These are phyloP conservation scores for Hydropotes inermis DNA, from an alignment of 2,113 vertebrate species.

Conservation along the genomic window DNA sequence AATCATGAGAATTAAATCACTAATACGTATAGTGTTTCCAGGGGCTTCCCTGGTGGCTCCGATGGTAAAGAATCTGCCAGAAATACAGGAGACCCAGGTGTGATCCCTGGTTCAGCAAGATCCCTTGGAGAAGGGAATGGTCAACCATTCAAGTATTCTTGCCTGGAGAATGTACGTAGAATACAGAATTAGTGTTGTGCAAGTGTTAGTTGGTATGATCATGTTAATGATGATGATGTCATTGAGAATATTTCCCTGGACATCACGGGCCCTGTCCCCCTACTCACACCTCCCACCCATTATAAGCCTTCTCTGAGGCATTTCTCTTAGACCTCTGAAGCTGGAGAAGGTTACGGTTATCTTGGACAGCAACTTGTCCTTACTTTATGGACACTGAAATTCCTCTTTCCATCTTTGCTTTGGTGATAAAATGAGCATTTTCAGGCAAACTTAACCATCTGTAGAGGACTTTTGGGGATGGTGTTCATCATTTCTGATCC, in stretches of 20 bases:
- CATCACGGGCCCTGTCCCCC: background rate
- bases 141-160: background rate
- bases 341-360: background rate
- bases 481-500: background rate
- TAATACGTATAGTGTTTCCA: background rate
- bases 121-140: background rate
- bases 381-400: background rate
- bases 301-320: background rate
- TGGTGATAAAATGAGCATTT: background rate
- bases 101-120: background rate
- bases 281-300: fast-evolving
- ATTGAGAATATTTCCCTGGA: background rate
- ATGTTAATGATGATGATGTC: background rate
- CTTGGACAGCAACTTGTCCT: background rate
- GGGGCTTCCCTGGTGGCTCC: background rate
- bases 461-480: background rate
- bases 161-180: background rate
- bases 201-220: background rate
- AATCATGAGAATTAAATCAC: background rate
- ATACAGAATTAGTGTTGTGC: background rate
- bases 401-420: background rate
- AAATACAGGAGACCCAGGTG: background rate
- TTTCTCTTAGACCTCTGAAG: background rate
- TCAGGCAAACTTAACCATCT: background rate
- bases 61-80: background rate